Percentiles rank a stretch among this genome's conserved stretches.
Evolutionary conservation across 2,888 invertebrate species (phyloP).

Genomic region (Mayetiola destructor): DNA sequence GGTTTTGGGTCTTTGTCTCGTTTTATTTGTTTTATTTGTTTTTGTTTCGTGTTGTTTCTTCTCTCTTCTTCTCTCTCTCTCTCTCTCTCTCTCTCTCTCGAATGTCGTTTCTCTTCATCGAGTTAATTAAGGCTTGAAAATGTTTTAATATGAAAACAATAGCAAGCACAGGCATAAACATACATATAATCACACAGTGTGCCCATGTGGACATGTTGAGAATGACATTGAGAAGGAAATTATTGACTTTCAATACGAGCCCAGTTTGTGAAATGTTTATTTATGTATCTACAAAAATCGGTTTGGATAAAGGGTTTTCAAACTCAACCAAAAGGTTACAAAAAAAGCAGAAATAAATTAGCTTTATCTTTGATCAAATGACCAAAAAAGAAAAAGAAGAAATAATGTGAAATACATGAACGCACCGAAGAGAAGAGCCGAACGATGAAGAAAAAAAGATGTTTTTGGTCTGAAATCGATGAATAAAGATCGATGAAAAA

Average conservation of each 20-base stretch:
- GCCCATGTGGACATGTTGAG: too few species aligned
- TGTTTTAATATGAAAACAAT: constrained; percentile 7
- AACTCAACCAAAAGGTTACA: too few species aligned
- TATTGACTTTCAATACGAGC: not conserved
- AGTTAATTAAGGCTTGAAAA: constrained; percentile 10
- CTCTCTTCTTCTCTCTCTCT: not conserved
- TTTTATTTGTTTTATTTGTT: too few species aligned
- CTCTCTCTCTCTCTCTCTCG: not conserved
- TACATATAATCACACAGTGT: too few species aligned
- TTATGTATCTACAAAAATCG: constrained; percentile 10
- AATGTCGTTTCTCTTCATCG: not conserved
- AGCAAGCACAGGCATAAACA: not conserved
- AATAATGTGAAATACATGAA: not conserved
- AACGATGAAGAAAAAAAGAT: not conserved
- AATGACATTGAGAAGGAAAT: too few species aligned
- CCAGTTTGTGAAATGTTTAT: not conserved
- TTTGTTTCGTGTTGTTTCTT: not conserved
- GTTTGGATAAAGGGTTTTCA: constrained; percentile 6
- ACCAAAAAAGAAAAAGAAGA: not conserved
- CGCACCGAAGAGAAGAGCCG: not conserved
- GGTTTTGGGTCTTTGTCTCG: not conserved
- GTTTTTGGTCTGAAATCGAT: too few species aligned
- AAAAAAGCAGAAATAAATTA: constrained; percentile 1
- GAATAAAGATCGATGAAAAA: not conserved
- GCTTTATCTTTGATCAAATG: constrained; percentile 1